Evolutionary conservation across 1,140 invertebrate genomes (phyloP).

Genomic region (Eumaeus atala): DNA sequence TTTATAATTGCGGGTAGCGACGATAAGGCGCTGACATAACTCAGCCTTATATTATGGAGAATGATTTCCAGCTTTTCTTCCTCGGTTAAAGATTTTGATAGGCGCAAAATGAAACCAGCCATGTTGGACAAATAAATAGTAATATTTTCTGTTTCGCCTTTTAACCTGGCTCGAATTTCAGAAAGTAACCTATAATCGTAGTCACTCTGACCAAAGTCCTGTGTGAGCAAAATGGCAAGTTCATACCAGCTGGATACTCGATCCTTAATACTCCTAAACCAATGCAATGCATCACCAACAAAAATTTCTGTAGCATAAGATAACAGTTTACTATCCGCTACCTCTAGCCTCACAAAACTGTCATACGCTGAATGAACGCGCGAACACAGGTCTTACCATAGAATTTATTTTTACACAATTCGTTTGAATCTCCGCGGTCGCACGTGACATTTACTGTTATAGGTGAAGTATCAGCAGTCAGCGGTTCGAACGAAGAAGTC

Average conservation of each 20-base stretch:
- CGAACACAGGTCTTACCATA: slow-evolving; percentile 22
- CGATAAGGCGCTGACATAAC: too few species aligned
- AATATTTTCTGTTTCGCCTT: slow-evolving; percentile 27
- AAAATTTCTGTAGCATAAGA: slow-evolving; percentile 26
- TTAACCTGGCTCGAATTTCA: slow-evolving; percentile 29
- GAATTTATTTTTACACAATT: slow-evolving; percentile 23
- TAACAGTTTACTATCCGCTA: slow-evolving; percentile 20
- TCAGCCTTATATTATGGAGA: too few species aligned
- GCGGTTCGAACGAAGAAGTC: background rate
- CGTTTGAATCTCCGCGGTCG: slow-evolving; percentile 7
- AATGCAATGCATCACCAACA: slow-evolving; percentile 26
- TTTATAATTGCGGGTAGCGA: too few species aligned
- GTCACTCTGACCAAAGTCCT: slow-evolving; percentile 28
- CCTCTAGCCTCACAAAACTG: slow-evolving; percentile 15
- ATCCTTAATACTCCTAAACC: slow-evolving; percentile 21
- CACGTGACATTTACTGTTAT: slow-evolving; percentile 15
- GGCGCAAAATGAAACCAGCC: too few species aligned
- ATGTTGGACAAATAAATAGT: too few species aligned
- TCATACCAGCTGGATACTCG: slow-evolving; percentile 20
- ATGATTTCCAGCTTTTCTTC: too few species aligned
- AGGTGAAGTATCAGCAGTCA: background rate
- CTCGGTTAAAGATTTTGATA: too few species aligned
- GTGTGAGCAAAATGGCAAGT: slow-evolving; percentile 18
- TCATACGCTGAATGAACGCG: slow-evolving; percentile 20
- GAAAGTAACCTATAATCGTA: slow-evolving; percentile 28